A percentile compares a stretch with the other conserved stretches of the same genome.
Conservation (phyloP, 2,797 vertebrate genomes). For the Mus caroli region DNA sequence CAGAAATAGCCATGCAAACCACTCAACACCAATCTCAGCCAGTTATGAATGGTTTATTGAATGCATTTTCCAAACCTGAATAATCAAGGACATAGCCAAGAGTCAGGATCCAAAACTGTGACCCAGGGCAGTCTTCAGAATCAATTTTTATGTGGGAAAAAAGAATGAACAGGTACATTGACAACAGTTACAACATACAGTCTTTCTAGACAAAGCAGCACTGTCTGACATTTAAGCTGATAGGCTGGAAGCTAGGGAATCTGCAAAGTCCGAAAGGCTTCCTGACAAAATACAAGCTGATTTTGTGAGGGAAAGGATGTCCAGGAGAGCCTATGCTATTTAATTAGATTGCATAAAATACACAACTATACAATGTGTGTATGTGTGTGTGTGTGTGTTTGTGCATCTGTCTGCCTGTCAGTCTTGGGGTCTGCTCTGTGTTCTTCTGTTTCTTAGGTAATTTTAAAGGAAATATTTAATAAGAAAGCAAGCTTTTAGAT, state of each 20-base stretch:
- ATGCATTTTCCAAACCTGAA: not conserved
- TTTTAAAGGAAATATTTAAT: not conserved
- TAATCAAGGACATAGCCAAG: not conserved
- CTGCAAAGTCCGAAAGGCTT: not conserved
- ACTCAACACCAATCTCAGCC: not conserved
- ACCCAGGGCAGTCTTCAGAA: not conserved
- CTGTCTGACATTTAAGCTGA: not conserved
- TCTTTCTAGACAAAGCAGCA: not conserved
- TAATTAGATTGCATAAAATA: not conserved
- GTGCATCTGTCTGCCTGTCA: not conserved
- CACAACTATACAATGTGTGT: not conserved
- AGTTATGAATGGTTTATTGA: not conserved
- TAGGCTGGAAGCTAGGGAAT: not conserved
- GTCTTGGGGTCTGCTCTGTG: not conserved
- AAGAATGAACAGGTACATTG: not conserved
- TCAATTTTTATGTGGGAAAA: not conserved
- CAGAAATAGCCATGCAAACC: not conserved
- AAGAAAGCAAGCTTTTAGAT: not conserved
- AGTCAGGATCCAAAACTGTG: not conserved
- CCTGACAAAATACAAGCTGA: not conserved
- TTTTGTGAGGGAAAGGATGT: not conserved
- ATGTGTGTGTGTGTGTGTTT: not conserved
- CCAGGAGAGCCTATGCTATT: not conserved
- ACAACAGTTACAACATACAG: not conserved
- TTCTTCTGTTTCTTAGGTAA: not conserved